Evolutionary conservation across 2,888 invertebrate genomes (phyloP), one percentile per base, ranked within the genome.

Genomic region (Nemotelus pantherinus): DNA sequence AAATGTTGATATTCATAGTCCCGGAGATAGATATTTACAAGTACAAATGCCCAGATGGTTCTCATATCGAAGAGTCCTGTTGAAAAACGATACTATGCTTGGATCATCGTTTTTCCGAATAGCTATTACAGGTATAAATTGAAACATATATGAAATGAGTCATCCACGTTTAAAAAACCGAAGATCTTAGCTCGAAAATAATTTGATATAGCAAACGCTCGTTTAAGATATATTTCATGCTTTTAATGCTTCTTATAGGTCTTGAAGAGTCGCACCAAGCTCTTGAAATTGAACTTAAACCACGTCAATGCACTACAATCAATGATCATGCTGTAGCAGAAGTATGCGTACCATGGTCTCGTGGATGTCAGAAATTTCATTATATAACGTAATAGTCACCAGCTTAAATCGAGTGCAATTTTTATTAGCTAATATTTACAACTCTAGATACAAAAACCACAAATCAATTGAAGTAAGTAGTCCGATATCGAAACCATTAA

Each of bases 341-440:
- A 81, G 82, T 93, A 4, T 88, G 89, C 71, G 89, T 91, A 0
- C 93, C 93, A 0, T 93, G 93, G 93, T 90, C 90, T 0, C 85
- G 89, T 70, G 90, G 90, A 78, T 89, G 92, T 80, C 90, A 91
- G 78, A 88, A 89, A 64, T 90, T 89, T 83, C 89, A 90, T 83
- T 89, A 89, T 85, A 89, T 90, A 80, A 90, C 90, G 91, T 91
- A 85, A 89, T 89, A 57, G 6, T 25, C 25, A 25, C n/a, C 25
- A 50, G 64, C 53, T n/a, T 67, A 44, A 43, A 43, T 70, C 39
- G 39, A 39, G 57, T 70, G 10, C 25, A n/a, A 50, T 77, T 41
- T 60, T 60, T 41, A 53, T 53, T 68, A 6, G 39, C 47, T n/a
- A 3, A 7, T 3, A 6, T 74, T 74, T 50, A 5, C 63, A 7